These are phyloP conservation scores for Nomada flava DNA, from an alignment of 2,888 invertebrate genomes.

Conservation along the genomic window DNA sequence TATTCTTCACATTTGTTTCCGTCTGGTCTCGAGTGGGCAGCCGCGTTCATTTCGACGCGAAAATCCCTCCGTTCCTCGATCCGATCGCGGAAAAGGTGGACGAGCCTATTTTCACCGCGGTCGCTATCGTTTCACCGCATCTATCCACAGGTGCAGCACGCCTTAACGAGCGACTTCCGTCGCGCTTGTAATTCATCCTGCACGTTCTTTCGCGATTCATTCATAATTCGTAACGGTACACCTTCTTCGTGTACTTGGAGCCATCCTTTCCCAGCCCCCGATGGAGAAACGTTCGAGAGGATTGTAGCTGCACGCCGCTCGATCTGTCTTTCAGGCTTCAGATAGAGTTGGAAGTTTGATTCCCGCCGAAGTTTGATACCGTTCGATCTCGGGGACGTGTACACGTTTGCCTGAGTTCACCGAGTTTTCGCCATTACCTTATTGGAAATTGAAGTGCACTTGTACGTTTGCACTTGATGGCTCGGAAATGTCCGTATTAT, in stretches of 20 bases:
- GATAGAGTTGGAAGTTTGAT: background rate
- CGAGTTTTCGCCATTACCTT: background rate
- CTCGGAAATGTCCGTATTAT: background rate
- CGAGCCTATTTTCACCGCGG: constrained; percentile 67
- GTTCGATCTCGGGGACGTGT: background rate
- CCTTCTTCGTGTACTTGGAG: background rate
- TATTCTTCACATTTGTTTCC: constrained; percentile 33
- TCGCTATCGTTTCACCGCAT: constrained; percentile 64
- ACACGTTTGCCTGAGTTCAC: no score
- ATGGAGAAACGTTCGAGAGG: no score
- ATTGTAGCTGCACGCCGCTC: background rate
- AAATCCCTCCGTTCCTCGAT: background rate
- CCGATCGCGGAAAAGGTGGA: constrained; percentile 40
- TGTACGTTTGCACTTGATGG: background rate
- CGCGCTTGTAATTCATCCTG: constrained; percentile 60
- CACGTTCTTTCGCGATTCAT: constrained; percentile 56
- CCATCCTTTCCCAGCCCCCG: background rate
- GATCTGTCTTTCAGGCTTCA: background rate
- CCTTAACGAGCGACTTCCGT: constrained; percentile 67
- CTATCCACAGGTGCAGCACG: constrained; percentile 62
- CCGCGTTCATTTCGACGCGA: background rate
- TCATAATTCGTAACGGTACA: constrained; percentile 63
- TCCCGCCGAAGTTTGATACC: background rate
- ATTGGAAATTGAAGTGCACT: background rate
- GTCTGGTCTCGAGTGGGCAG: background rate